These are phyloP conservation scores for Spinibarbus caldwelli DNA, from an alignment of 2,797 vertebrate genomes.

Conservation along the genomic window DNA sequence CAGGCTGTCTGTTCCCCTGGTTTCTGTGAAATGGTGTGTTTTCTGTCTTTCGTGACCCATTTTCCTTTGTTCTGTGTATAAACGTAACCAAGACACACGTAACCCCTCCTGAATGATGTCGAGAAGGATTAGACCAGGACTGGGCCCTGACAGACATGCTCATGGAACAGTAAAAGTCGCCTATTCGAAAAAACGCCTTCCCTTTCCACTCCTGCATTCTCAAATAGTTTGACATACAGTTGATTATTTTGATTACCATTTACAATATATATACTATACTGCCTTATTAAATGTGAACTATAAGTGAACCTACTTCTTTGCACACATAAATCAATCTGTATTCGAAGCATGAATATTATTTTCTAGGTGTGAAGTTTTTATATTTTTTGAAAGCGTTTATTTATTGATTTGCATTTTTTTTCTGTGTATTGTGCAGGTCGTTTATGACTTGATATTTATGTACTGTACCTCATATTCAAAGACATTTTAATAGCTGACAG, in stretches of 20 bases:
- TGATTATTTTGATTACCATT: slow-evolving; percentile 44
- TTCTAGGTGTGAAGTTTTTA: background rate
- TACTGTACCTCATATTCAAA: background rate
- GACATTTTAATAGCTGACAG: background rate
- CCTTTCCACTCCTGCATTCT: background rate
- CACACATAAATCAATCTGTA: background rate
- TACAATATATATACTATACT: background rate
- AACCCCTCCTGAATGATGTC: slow-evolving; percentile 84
- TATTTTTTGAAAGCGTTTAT: background rate
- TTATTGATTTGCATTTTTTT: background rate
- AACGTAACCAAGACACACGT: slow-evolving; percentile 85
- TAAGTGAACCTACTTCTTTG: background rate
- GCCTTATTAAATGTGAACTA: background rate
- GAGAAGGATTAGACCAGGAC: slow-evolving; percentile 84
- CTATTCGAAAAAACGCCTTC: slow-evolving; percentile 38
- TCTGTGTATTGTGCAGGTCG: background rate
- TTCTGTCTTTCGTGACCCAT: slow-evolving; percentile 83
- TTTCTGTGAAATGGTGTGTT: slow-evolving; percentile 76
- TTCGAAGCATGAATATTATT: background rate
- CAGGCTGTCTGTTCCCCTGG: slow-evolving; percentile 73
- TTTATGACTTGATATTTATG: background rate
- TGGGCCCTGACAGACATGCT: slow-evolving; percentile 79
- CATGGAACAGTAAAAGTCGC: slow-evolving; percentile 46
- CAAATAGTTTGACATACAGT: background rate
- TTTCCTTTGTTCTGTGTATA: slow-evolving; percentile 79